Base-by-base conservation (phyloP, 1,140 invertebrate genomes). In the Drosophila subobscura region DNA sequence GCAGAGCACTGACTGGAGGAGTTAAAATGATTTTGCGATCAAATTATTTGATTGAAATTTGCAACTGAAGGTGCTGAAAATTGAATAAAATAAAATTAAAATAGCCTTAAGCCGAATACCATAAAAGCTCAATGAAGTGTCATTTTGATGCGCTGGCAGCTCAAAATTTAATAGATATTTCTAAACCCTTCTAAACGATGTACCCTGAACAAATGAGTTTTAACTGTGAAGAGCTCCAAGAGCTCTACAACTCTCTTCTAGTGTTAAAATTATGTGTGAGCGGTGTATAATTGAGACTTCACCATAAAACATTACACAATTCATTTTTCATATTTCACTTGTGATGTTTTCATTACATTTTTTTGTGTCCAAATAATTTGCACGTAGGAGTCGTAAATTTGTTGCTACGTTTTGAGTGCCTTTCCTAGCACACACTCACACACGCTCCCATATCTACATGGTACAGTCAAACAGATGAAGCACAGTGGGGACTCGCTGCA, bases 361-460 rank as follows among this genome's bases (percentile, higher is more conserved):
- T 50, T 50, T 63, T 63, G 27, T 41, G 20, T 66, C 41, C 20
- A 54, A 53, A 67, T 67, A 67, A 74, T 53, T 66, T 74, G 41
- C 72, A 66, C 72, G 71, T 73, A 72, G 52, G 33, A 52, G 58
- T 64, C 70, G 59, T 73, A 73, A 73, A 73, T 72, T 72, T 72
- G 58, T 64, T 47, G 49, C 16, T 33, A 68, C 65, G 49, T 55
- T 55, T 37, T 44, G 61, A 55, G 65, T 68, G 58, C 57, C 57
- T 50, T 65, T 23, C 55, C 42, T 60, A 22, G 56, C 60, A 45
- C 56, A 67, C 44, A 27, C 40, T 7, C 8, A 33, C 2, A 27
- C 25, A 27, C 25, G 5, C 25, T 27, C 0, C 5, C 5, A 45
- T 46, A 45, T 33, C 37, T 63, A 63, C 29, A 27, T 41, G 57